Evolutionary conservation across 2,888 invertebrate species (phyloP).

Genomic region (Macrophya annulata): DNA sequence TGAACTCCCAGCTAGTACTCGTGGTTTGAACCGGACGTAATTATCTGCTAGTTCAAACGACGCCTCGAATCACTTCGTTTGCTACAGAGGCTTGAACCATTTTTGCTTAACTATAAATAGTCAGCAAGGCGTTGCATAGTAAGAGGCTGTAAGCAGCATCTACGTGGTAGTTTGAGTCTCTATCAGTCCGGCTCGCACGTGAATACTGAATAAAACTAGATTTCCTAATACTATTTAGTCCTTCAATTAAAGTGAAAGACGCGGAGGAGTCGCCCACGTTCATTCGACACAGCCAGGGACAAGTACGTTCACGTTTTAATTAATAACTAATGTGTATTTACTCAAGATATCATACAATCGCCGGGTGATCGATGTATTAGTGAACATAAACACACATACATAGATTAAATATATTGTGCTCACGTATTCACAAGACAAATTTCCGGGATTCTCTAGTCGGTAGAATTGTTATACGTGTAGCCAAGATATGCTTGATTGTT

Average conservation of each 20-base stretch:
- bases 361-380: conserved; percentile 21
- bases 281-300: background rate
- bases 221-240: background rate
- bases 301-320: conserved; percentile 28
- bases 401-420: background rate
- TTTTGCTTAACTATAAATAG: conserved; percentile 50
- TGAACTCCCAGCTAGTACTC: background rate
- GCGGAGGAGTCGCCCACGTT: background rate
- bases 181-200: conserved; percentile 15
- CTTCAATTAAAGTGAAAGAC: conserved; percentile 6
- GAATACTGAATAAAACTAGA: conserved; percentile 25
- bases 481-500: background rate
- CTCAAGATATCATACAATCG: background rate
- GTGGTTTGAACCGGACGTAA: conserved; percentile 27
- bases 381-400: background rate
- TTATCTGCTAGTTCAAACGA: conserved; percentile 33
- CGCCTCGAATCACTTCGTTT: conserved; percentile 21
- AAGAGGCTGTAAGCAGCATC: conserved; percentile 11
- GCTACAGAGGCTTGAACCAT: conserved; percentile 31
- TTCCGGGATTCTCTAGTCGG: background rate
- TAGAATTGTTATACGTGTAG: background rate
- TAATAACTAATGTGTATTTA: background rate
- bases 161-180: conserved; percentile 11
- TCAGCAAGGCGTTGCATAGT: conserved; percentile 31
- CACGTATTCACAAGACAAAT: background rate